Evolutionary conservation across 2,113 vertebrate species (phyloP), one percentile per base, ranked within the genome.

Genomic region (Chitala chitala): DNA sequence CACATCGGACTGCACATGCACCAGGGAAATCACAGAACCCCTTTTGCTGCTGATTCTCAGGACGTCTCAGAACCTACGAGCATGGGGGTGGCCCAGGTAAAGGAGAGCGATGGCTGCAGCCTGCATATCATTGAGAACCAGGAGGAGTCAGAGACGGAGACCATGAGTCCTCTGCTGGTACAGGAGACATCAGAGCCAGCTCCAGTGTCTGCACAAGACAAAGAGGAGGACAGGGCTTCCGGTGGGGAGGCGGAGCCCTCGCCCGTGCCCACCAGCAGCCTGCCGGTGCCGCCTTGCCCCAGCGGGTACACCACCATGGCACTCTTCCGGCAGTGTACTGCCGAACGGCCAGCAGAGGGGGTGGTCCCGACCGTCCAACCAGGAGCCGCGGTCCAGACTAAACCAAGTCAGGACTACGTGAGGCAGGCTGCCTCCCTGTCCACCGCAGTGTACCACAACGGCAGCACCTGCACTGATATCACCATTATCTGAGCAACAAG

Each of bases 231-330:
- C 10, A 8, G 13, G 10, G 29, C 17, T 4, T 17, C 15, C 24
- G 1, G 56, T 13, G 26, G 71, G 17, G 56, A 40, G 3, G n/a
- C 1, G 15, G 54, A 31, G 42, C 20, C 8, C 3, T 40, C 29
- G 17, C 44, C 6, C 26, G n/a, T 26, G 20, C 46, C n/a, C 20
- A 48, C 56, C 31, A 26, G 4, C 31, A 9, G 7, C 63, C 54
- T 55, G 1, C 54, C 66, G 7, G 20, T 84, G 4, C 46, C 69
- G 1, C 73, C 78, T 17, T 77, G 88, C 53, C 1, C 82, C 3
- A 77, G 83, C 5, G 92, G 88, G 53, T 94, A 95, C 22, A 88
- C 91, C 24, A 93, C 91, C 6, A 83, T 95, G 89, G 92, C 91
- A 53, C 72, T 89, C 76, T 88, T 92, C 58, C 87, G 87, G 40